These are phyloP conservation scores for Drosophila seguyi DNA, from an alignment of 1,140 invertebrate genomes.

Conservation along the genomic window DNA sequence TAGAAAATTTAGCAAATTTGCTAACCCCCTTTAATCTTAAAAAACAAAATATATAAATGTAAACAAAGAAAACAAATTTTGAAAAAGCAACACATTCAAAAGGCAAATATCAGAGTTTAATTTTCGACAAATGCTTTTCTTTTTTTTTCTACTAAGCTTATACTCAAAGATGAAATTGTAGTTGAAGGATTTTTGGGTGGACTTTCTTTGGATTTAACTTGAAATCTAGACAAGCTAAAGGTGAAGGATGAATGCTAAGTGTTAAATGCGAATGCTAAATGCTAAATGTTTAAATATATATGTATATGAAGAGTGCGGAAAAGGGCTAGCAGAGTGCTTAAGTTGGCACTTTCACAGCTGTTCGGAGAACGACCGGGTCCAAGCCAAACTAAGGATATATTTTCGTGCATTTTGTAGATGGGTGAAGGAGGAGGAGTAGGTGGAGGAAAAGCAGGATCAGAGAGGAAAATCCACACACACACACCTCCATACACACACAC, in stretches of 20 bases:
- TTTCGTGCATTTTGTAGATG: constrained; percentile 67
- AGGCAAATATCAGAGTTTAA: constrained; percentile 5
- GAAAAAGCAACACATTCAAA: background rate
- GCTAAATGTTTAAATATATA: constrained; percentile 15
- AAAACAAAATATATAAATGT: background rate
- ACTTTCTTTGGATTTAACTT: constrained; percentile 15
- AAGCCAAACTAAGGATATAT: constrained; percentile 74
- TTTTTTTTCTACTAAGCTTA: constrained; percentile 5
- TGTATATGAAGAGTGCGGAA: background rate
- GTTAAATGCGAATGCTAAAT: constrained; percentile 1
- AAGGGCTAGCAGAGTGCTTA: constrained; percentile 18
- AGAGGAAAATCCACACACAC: background rate
- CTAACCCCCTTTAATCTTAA: constrained; percentile 32
- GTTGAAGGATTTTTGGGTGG: constrained; percentile 44
- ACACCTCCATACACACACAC: constrained; percentile 20
- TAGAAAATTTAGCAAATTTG: constrained; percentile 63
- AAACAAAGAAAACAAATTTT: background rate
- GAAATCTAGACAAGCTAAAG: constrained; percentile 15
- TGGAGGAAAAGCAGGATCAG: background rate
- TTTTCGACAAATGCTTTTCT: constrained; percentile 20
- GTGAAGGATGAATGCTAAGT: constrained; percentile 4
- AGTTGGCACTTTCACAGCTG: constrained; percentile 50
- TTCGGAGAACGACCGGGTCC: constrained; percentile 80
- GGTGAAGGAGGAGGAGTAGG: background rate
- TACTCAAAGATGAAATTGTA: constrained; percentile 69